A percentile compares a stretch with the other conserved stretches of the same genome.
These are phyloP conservation scores for Spisula subtruncata DNA, from an alignment of 2,888 invertebrate genomes.

Conservation along the genomic window DNA sequence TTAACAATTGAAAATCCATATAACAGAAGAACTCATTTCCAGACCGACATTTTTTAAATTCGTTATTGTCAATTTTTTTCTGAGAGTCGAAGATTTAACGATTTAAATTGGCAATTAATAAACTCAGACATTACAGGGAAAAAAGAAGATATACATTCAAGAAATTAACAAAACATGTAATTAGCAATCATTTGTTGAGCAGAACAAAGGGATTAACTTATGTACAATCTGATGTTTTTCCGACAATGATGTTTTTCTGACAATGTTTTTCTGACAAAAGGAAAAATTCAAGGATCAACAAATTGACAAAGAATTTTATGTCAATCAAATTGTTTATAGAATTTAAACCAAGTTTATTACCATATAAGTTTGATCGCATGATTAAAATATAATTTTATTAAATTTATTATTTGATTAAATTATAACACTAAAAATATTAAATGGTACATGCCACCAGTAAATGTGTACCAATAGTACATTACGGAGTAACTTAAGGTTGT, in stretches of 20 bases:
- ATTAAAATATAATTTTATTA: too few relatives aligned
- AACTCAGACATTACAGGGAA: constrained; percentile 21
- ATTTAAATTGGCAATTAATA: constrained; percentile 49
- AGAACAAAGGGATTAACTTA: not conserved
- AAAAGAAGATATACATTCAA: constrained; percentile 47
- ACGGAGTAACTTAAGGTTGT: too few relatives aligned
- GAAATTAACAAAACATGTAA: constrained; percentile 28
- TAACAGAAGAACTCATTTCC: constrained; percentile 63
- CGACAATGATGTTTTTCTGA: too few relatives aligned
- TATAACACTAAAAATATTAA: too few relatives aligned
- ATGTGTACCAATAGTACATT: too few relatives aligned
- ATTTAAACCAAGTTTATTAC: too few relatives aligned
- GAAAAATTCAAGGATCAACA: too few relatives aligned
- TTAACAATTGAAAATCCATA: constrained; percentile 68
- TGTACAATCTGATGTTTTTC: not conserved
- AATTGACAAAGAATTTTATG: too few relatives aligned
- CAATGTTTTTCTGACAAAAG: not conserved
- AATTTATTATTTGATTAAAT: too few relatives aligned
- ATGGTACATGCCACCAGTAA: too few relatives aligned
- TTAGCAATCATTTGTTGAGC: constrained; percentile 22
- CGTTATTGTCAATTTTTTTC: constrained; percentile 52
- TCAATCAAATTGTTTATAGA: too few relatives aligned
- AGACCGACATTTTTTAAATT: constrained; percentile 61
- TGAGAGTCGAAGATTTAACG: constrained; percentile 39
- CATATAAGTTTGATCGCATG: too few relatives aligned